Conservation (phyloP, 1,140 invertebrate genomes). For the Zaprionus nigranus region DNA sequence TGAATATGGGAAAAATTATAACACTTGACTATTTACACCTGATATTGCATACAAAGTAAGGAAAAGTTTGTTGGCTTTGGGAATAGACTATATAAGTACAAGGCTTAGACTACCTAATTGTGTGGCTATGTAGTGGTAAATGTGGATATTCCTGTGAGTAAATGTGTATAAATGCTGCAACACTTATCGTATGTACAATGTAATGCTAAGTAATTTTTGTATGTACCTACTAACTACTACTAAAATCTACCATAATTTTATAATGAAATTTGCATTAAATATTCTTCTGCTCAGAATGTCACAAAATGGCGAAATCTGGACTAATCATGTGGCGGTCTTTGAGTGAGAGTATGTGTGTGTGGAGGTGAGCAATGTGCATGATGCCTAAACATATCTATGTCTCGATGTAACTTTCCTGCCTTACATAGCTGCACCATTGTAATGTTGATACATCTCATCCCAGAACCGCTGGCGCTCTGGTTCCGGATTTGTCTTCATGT, state of each 20-base stretch:
- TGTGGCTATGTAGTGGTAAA: conserved; percentile 19
- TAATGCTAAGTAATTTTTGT: conserved; percentile 52
- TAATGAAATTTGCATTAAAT: conserved; percentile 79
- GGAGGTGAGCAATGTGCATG: conserved; percentile 35
- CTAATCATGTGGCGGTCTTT: conserved; percentile 25
- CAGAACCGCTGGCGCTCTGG: conserved; percentile 86
- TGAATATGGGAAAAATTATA: conserved; percentile 30
- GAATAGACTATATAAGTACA: conserved; percentile 35
- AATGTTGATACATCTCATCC: conserved; percentile 87
- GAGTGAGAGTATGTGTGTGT: conserved; percentile 21
- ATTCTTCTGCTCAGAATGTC: conserved; percentile 69
- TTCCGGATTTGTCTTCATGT: conserved; percentile 85
- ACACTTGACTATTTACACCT: conserved; percentile 73
- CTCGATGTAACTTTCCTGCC: conserved; percentile 12
- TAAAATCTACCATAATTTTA: conserved; percentile 69
- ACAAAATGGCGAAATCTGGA: conserved; percentile 62
- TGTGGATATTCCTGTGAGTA: conserved; percentile 27
- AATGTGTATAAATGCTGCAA: conserved; percentile 68
- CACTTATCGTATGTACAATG: conserved; percentile 53
- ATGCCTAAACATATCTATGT: conserved; percentile 27
- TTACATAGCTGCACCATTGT: conserved; percentile 81
- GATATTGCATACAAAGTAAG: conserved; percentile 66
- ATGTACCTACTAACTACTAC: conserved; percentile 57
- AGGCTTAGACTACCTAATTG: conserved; percentile 34
- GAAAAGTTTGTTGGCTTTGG: conserved; percentile 62